A percentile compares a stretch with the other conserved stretches of the same genome.
These are phyloP conservation scores for Drosophila villosipedis DNA, from an alignment of 2,888 invertebrate genomes.

Conservation along the genomic window DNA sequence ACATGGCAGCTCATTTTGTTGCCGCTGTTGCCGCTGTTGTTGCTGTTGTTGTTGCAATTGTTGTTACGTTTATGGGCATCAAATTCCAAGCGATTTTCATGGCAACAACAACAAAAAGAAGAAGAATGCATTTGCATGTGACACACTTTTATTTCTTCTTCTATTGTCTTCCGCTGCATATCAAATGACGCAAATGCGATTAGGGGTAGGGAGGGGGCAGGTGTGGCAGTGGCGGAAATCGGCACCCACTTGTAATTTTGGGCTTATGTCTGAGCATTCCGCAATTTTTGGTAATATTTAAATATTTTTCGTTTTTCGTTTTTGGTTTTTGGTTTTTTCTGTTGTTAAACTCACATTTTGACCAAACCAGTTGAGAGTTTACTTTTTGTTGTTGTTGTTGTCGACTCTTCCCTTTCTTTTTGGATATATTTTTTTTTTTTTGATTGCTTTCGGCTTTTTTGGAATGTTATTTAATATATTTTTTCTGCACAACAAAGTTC, in stretches of 20 bases:
- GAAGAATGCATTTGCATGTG: conserved; percentile 72
- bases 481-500: conserved; percentile 49
- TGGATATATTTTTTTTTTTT: conserved; percentile 3
- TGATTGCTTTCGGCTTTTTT: conserved; percentile 21
- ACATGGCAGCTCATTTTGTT: conserved; percentile 42
- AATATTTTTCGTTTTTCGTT: conserved; percentile 12
- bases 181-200: conserved; percentile 59
- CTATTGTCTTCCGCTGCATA: conserved; percentile 62
- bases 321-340: conserved; percentile 3
- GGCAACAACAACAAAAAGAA: conserved; percentile 13
- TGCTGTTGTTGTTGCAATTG: conserved; percentile 32
- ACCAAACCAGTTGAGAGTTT: conserved; percentile 39
- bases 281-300: conserved; percentile 27
- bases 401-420: conserved; percentile 16
- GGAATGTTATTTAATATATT: conserved; percentile 23
- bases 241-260: conserved; percentile 57
- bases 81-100: conserved; percentile 59
- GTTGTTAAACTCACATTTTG: conserved; percentile 48
- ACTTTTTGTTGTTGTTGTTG: conserved; percentile 5
- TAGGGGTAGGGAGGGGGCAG: fast-evolving
- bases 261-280: conserved; percentile 8
- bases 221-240: conserved; percentile 49
- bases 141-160: conserved; percentile 65
- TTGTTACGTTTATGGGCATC: conserved; percentile 73
- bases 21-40: conserved; percentile 3